Conservation (phyloP, 2,888 invertebrate species). For the Synanthedon formicaeformis region DNA sequence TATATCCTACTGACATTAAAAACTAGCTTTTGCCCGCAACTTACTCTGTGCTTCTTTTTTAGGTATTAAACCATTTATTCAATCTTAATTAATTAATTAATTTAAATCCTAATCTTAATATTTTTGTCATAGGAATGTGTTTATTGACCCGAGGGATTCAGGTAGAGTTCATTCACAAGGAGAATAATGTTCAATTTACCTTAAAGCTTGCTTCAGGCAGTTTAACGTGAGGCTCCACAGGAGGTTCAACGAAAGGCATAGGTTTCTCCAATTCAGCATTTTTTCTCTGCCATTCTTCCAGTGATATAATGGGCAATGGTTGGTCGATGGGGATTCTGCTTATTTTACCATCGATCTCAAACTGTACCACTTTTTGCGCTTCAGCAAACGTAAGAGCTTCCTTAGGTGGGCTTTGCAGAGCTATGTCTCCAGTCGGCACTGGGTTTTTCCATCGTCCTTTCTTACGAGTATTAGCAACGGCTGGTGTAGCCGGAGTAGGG, state of each 20-base stretch:
- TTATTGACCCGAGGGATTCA: too few relatives aligned
- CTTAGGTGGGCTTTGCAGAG: slow-evolving; percentile 65
- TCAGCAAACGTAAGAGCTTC: slow-evolving; percentile 86
- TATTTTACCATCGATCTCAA: slow-evolving; percentile 85
- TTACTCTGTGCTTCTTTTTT: too few relatives aligned
- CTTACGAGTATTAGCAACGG: slow-evolving; percentile 73
- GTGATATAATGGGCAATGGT: slow-evolving; percentile 75
- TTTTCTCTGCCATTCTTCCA: slow-evolving; percentile 74
- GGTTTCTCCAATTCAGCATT: slow-evolving; percentile 59
- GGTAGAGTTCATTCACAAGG: too few relatives aligned
- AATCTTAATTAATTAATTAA: too few relatives aligned
- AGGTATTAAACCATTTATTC: too few relatives aligned
- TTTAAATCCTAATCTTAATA: too few relatives aligned
- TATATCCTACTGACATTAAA: too few relatives aligned
- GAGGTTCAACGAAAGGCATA: slow-evolving; percentile 48
- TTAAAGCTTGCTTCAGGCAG: slow-evolving; percentile 60
- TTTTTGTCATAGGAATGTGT: too few relatives aligned
- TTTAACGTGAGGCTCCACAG: slow-evolving; percentile 54
- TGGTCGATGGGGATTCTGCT: slow-evolving; percentile 76
- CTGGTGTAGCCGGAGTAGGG: slow-evolving; percentile 74
- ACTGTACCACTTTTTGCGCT: slow-evolving; percentile 86
- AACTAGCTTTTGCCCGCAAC: too few relatives aligned
- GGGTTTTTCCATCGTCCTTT: slow-evolving; percentile 72
- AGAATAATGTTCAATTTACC: slow-evolving; percentile 11
- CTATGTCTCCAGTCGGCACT: slow-evolving; percentile 70